Evolutionary conservation across 1,140 invertebrate species (phyloP).

Genomic region (Danaus melanippus): DNA sequence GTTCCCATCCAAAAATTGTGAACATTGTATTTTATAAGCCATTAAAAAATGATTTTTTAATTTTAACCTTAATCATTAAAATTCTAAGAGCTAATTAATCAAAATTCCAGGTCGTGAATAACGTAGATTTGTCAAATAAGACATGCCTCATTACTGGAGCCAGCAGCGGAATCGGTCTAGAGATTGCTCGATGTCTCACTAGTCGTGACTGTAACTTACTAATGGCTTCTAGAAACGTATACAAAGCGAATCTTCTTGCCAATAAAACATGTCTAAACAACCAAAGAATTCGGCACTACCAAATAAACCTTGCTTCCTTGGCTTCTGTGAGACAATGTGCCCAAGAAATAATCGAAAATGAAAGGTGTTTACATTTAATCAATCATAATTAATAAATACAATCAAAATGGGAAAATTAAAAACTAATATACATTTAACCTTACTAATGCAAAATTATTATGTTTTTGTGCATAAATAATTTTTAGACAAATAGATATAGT

Average conservation of each 20-base stretch:
- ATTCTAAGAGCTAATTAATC: neutral
- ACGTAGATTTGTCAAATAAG: slow-evolving; percentile 83
- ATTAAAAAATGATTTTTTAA: neutral
- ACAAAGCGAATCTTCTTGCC: slow-evolving; percentile 36
- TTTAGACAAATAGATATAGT: slow-evolving; percentile 86
- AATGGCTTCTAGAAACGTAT: slow-evolving; percentile 57
- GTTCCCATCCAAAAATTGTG: too few species aligned
- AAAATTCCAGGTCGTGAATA: slow-evolving; percentile 78
- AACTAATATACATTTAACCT: too few species aligned
- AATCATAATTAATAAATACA: neutral
- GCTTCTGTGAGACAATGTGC: slow-evolving; percentile 47
- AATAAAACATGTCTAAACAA: slow-evolving; percentile 33
- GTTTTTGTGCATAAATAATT: slow-evolving; percentile 12
- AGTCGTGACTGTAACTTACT: slow-evolving; percentile 83
- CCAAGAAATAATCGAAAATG: slow-evolving; percentile 34
- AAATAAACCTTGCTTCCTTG: slow-evolving; percentile 49
- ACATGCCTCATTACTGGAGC: slow-evolving; percentile 90
- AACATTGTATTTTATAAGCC: too few species aligned
- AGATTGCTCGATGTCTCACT: slow-evolving; percentile 88
- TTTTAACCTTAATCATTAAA: neutral
- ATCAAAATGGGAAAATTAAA: too few species aligned
- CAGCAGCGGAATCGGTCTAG: slow-evolving; percentile 92
- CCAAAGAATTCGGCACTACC: slow-evolving; percentile 33
- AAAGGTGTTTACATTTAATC: slow-evolving; percentile 36
- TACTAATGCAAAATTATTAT: too few species aligned